These are phyloP conservation scores for Agrotis clavis DNA, from an alignment of 2,888 invertebrate genomes.

Conservation along the genomic window DNA sequence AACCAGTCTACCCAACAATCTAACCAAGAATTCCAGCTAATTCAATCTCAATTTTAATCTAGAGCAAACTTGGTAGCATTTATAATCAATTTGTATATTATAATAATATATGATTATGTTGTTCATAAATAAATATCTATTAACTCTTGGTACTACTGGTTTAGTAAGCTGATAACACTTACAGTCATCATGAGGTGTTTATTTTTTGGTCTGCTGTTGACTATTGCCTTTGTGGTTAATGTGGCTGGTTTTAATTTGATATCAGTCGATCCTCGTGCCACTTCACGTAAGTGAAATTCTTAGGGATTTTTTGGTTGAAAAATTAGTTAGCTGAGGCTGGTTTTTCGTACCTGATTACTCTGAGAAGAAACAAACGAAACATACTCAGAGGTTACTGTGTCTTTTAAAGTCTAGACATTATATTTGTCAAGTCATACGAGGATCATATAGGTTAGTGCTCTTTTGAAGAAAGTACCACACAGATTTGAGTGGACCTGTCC, in stretches of 20 bases:
- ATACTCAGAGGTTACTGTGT: too few relatives aligned
- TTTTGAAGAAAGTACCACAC: too few relatives aligned
- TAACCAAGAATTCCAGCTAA: conserved; percentile 9
- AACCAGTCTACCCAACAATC: background rate
- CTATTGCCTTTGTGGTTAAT: background rate
- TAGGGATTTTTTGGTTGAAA: too few relatives aligned
- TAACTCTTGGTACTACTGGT: background rate
- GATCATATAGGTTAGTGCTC: too few relatives aligned
- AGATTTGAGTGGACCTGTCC: too few relatives aligned
- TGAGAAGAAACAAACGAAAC: too few relatives aligned
- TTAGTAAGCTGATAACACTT: too few relatives aligned
- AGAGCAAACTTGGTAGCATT: conserved; percentile 6
- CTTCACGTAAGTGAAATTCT: conserved; percentile 18
- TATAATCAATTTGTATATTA: conserved; percentile 11
- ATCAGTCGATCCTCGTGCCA: conserved; percentile 13
- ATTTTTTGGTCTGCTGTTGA: background rate
- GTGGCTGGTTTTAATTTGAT: conserved; percentile 16
- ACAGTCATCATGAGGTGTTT: conserved; percentile 23
- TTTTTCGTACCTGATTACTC: too few relatives aligned
- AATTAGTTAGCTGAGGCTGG: too few relatives aligned
- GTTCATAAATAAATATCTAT: conserved; percentile 20
- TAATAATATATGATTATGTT: conserved; percentile 13
- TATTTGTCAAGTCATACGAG: too few relatives aligned
- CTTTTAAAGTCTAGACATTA: too few relatives aligned
- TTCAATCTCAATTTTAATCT: conserved; percentile 41